Conservation (phyloP, 2,797 vertebrate genomes). For the Lerista edwardsae region DNA sequence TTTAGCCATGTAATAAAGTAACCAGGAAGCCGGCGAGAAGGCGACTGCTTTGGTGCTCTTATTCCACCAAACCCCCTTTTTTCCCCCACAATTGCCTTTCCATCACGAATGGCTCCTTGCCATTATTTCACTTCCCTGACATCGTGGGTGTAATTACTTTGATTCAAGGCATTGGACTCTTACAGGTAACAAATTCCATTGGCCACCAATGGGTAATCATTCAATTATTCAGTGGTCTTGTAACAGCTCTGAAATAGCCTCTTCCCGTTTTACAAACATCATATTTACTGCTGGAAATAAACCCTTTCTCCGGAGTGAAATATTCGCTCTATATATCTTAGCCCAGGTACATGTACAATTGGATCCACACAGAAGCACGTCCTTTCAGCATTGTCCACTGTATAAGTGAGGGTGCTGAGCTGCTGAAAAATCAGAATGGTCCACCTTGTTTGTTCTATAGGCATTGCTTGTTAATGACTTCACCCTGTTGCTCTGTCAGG, state of each 20-base stretch:
- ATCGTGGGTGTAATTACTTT: conserved; percentile 68
- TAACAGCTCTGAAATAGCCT: conserved; percentile 63
- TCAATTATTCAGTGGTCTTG: conserved; percentile 70
- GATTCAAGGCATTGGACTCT: conserved; percentile 65
- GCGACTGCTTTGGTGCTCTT: conserved; percentile 55
- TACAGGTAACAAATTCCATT: conserved; percentile 69
- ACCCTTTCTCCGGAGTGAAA: conserved; percentile 62
- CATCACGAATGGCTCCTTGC: conserved; percentile 41
- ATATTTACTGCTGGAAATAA: conserved; percentile 71
- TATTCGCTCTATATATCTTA: conserved; percentile 61
- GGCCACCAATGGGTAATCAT: conserved; percentile 68
- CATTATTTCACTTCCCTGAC: conserved; percentile 67
- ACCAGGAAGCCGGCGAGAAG: conserved; percentile 55
- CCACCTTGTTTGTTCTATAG: neutral
- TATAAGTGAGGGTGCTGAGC: conserved; percentile 39
- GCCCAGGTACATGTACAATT: conserved; percentile 40
- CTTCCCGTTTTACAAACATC: conserved; percentile 68
- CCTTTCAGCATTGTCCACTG: conserved; percentile 46
- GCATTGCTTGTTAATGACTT: conserved; percentile 46
- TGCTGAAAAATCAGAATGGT: conserved; percentile 15
- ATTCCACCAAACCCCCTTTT: conserved; percentile 58
- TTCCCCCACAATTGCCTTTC: conserved; percentile 59
- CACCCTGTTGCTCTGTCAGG: neutral
- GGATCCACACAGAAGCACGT: conserved; percentile 34
- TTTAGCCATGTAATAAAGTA: conserved; percentile 64